A percentile compares a stretch with the other conserved stretches of the same genome.
phyloP scores from a whole-genome alignment of 1,140 invertebrate species.

The Musca vetustissima region DNA sequence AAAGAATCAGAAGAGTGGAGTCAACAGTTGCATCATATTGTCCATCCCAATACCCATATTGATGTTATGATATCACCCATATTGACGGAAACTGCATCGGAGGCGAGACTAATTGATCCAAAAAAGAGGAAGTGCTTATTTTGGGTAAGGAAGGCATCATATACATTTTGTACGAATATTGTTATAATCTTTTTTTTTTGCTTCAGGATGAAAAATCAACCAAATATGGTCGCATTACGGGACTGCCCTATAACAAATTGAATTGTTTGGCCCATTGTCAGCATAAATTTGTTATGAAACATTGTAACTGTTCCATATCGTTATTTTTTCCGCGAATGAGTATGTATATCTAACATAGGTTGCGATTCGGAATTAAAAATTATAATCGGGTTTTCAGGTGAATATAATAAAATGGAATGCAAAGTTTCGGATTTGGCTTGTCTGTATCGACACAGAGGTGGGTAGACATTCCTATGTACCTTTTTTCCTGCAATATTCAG shows the following conservation, averaged over 20 bases:
- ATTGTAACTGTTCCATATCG: constrained; percentile 40
- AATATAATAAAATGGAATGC: constrained; percentile 31
- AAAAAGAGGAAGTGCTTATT: neutral
- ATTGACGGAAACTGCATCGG: constrained; percentile 32
- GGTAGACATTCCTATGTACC: too few species aligned
- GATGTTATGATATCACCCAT: constrained; percentile 37
- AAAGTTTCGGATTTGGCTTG: constrained; percentile 36
- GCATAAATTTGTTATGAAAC: constrained; percentile 31
- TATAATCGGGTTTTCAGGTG: too few species aligned
- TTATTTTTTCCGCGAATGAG: constrained; percentile 29
- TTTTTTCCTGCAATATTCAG: too few species aligned
- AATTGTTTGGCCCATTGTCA: constrained; percentile 40
- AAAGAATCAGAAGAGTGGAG: constrained; percentile 42
- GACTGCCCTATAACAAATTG: constrained; percentile 33
- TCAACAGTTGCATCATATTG: constrained; percentile 29
- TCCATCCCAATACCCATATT: constrained; percentile 39
- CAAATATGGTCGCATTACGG: neutral
- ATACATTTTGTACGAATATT: too few species aligned
- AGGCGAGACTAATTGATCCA: constrained; percentile 21
- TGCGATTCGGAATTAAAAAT: too few species aligned
- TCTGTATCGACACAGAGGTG: constrained; percentile 30
- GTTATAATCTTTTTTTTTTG: neutral
- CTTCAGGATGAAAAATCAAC: constrained; percentile 35
- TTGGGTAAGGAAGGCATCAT: neutral
- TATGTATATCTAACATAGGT: constrained; percentile 8